A percentile compares a stretch with the other conserved stretches of the same genome.
Evolutionary conservation across 1,140 invertebrate species (phyloP).

Genomic region (Reticulitermes speratus): DNA sequence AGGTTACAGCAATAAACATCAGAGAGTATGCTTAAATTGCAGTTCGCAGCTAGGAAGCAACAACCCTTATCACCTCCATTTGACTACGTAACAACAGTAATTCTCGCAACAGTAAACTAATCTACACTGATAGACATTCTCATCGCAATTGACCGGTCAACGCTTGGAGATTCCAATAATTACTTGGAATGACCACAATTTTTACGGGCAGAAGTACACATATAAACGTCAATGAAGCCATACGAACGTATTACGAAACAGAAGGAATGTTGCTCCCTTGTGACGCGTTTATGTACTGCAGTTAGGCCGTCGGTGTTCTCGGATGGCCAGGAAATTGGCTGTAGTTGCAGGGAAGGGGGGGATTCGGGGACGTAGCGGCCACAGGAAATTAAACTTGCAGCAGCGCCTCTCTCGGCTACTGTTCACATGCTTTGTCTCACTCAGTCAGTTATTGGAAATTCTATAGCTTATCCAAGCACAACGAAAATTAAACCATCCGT

Average conservation of each 20-base stretch:
- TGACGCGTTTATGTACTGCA: neutral
- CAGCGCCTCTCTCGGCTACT: neutral
- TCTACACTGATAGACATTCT: no score
- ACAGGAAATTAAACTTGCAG: conserved; percentile 18
- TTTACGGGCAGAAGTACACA: neutral
- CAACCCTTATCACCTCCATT: no score
- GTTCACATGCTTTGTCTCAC: neutral
- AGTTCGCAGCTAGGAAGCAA: no score
- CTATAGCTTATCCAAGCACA: no score
- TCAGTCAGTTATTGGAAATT: neutral
- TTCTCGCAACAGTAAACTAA: no score
- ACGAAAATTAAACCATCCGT: no score
- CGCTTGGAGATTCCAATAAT: neutral
- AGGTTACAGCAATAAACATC: no score
- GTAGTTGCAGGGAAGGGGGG: neutral
- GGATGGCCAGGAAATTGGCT: conserved; percentile 14
- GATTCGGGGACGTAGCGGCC: neutral
- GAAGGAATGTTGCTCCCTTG: neutral
- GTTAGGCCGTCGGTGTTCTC: conserved; percentile 5
- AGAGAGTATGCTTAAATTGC: no score
- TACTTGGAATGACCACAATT: neutral
- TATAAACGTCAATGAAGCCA: neutral
- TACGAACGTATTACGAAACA: neutral
- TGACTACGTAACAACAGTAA: no score
- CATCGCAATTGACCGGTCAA: no score